Conservation (phyloP, 92 coral and sea anemone genomes). For the Bergia sp. region DNA sequence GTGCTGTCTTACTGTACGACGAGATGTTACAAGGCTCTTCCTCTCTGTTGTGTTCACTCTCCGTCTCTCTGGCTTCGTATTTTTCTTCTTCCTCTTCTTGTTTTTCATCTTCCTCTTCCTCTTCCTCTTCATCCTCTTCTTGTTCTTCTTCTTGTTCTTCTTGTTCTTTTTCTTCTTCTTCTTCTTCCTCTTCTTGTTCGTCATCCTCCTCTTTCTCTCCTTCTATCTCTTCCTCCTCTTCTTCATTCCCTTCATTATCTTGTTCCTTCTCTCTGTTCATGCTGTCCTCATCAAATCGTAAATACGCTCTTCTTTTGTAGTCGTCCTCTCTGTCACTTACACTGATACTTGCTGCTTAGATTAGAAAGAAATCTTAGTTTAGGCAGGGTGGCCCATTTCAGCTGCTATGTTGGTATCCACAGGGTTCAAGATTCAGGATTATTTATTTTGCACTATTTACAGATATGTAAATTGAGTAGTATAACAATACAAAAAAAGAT, state of each 20-base stretch:
- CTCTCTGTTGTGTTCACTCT: background rate
- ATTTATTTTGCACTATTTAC: no score
- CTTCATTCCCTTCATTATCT: constrained; percentile 24
- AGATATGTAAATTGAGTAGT: no score
- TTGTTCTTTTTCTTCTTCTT: constrained; percentile 34
- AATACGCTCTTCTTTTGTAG: background rate
- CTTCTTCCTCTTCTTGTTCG: constrained; percentile 33
- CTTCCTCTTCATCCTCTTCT: constrained; percentile 25
- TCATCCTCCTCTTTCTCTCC: constrained; percentile 22
- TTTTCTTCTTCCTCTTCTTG: constrained; percentile 30
- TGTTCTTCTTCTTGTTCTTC: constrained; percentile 30
- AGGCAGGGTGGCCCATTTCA: background rate
- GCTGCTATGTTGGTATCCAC: no score
- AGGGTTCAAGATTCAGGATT: no score
- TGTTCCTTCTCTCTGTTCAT: constrained; percentile 26
- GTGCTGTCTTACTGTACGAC: constrained; percentile 62
- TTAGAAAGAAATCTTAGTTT: background rate
- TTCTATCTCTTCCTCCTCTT: background rate
- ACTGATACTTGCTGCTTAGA: background rate
- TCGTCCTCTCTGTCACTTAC: background rate
- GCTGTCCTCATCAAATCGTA: constrained; percentile 1
- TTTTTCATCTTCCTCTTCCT: constrained; percentile 30
- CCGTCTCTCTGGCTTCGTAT: constrained; percentile 8
- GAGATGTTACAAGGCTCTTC: constrained; percentile 40
- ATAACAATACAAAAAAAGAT: no score